Evolutionary conservation across 2,113 vertebrate genomes (phyloP), one percentile per base, ranked within the genome.

Genomic region (Lepus americanus): DNA sequence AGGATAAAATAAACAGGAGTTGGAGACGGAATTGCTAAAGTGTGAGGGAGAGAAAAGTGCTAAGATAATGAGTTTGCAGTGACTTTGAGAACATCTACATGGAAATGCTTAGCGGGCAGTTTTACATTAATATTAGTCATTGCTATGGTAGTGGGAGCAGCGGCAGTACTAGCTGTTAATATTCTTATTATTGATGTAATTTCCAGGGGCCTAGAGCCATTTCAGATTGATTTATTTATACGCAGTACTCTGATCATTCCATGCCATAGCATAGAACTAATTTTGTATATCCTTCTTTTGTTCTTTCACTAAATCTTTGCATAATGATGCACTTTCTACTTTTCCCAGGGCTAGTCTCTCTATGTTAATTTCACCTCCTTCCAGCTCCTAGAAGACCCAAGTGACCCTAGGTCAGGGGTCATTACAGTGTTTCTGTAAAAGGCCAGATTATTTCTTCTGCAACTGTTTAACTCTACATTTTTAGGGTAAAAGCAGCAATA

Each of bases 151-250:
- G 16, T 63, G 66, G 53, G 51, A 81, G 12, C 61, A 51, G 13
- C 20, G 79, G 36, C 77, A 70, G 59, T 3, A 31, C n/a, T 80
- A 44, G 5, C 59, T 85, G 36, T 77, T 74, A 72, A 49, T 22
- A 27, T 79, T 80, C 13, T 64, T 51, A 29, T 73, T 31, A 17
- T 25, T 92, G 74, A 44, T 27, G 91, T 36, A 66, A 22, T 93
- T 84, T 74, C 51, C n/a, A 23, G 66, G 17, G 25, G 2, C 13
- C 25, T 82, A 36, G 89, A 63, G 64, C 3, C 23, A 36, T 53
- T 83, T 87, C 49, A 89, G 49, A 49, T 81, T 88, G 69, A 89
- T 70, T 87, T 61, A 19, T 51, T 51, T 39, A 19, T 64, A n/a
- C 3, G 36, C 16, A 36, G 79, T 81, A 53, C 7, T 4, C 39